Percentiles rank a stretch among this genome's conserved stretches.
These are phyloP conservation scores for Sebastes elongatus DNA, from an alignment of 2,797 vertebrate genomes.

Conservation along the genomic window DNA sequence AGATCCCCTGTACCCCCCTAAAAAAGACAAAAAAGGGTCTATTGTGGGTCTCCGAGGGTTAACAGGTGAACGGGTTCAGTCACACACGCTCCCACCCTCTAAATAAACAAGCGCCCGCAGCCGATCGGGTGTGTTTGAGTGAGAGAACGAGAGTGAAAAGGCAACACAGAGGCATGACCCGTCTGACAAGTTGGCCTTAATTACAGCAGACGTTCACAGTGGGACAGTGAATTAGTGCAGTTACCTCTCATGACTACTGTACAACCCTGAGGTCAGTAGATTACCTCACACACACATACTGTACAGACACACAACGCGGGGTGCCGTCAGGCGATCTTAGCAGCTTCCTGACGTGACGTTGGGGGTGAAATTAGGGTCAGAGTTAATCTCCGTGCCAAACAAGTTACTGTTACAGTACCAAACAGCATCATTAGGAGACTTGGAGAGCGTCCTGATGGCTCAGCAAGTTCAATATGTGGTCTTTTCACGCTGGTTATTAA, in stretches of 20 bases:
- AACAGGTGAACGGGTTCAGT: not conserved
- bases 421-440: constrained; percentile 10
- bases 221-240: constrained; percentile 92
- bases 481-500: not conserved
- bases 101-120: constrained; percentile 20
- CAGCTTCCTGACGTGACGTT: constrained; percentile 40
- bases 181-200: constrained; percentile 88
- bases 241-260: constrained; percentile 80
- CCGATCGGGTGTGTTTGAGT: not conserved
- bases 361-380: constrained; percentile 67
- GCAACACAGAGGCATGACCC: constrained; percentile 16
- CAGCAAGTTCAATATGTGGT: constrained; percentile 10
- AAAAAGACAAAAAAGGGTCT: too few species aligned
- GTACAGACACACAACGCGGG: constrained; percentile 40
- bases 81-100: not conserved
- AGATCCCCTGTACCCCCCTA: too few species aligned
- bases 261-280: constrained; percentile 86
- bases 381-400: constrained; percentile 40
- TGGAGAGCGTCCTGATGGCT: constrained; percentile 12
- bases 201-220: constrained; percentile 93
- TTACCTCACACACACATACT: constrained; percentile 75
- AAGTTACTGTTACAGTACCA: not conserved
- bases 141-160: constrained; percentile 25
- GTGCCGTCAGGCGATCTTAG: constrained; percentile 61
- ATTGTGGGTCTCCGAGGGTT: not conserved